Conservation (phyloP, 2,888 invertebrate genomes). For the Rhabditophanes sp. region DNA sequence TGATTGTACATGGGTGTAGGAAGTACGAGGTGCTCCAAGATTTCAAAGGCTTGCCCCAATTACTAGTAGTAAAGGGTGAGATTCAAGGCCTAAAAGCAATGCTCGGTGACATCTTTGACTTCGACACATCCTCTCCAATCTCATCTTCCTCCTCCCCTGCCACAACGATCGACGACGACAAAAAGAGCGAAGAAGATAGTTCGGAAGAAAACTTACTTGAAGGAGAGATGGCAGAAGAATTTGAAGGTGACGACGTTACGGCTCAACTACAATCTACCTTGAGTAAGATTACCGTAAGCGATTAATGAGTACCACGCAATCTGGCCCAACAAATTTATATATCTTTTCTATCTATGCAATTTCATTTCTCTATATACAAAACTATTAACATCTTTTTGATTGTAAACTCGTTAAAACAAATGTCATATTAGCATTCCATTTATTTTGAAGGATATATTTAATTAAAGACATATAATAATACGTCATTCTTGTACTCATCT, state of each 20-base stretch:
- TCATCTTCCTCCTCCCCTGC: slow-evolving; percentile 1
- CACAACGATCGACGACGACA: neutral
- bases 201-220: neutral
- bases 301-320: too few species aligned
- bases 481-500: too few species aligned
- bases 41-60: slow-evolving; percentile 39
- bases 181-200: slow-evolving; percentile 1
- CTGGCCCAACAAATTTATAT: too few species aligned
- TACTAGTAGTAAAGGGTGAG: slow-evolving; percentile 43
- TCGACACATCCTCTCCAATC: slow-evolving; percentile 3
- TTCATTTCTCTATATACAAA: too few species aligned
- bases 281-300: too few species aligned
- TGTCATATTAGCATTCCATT: too few species aligned
- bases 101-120: slow-evolving; percentile 5
- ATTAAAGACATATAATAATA: too few species aligned
- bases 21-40: slow-evolving; percentile 42
- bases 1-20: slow-evolving; percentile 33
- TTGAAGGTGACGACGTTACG: neutral
- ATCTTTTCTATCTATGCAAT: too few species aligned
- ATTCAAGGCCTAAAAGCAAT: slow-evolving; percentile 37
- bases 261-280: too few species aligned
- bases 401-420: too few species aligned
- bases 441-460: too few species aligned
- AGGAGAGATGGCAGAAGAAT: neutral
- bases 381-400: too few species aligned